Evolutionary conservation across 2,888 invertebrate species (phyloP).

Genomic region (Seira musarum): DNA sequence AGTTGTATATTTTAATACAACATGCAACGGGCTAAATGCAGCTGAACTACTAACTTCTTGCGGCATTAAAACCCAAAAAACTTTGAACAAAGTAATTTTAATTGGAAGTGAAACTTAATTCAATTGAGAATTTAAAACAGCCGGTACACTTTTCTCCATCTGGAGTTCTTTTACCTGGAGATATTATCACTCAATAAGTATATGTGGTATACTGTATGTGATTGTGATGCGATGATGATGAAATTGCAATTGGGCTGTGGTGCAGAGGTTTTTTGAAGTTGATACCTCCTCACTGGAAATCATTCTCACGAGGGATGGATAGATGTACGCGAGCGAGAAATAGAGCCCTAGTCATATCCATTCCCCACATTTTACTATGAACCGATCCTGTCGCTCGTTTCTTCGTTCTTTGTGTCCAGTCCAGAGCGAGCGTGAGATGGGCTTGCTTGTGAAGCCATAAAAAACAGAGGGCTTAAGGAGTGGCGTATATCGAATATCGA

Average conservation of each 20-base stretch:
- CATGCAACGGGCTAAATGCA: slow-evolving; percentile 56
- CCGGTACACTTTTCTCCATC: background rate
- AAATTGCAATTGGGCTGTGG: slow-evolving; percentile 51
- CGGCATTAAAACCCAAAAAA: slow-evolving; percentile 52
- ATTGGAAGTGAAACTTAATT: background rate
- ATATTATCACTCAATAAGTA: background rate
- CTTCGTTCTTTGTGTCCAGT: background rate
- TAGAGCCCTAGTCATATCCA: background rate
- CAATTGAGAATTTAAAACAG: background rate
- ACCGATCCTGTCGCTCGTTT: too few species aligned
- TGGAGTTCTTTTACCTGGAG: background rate
- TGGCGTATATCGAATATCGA: background rate
- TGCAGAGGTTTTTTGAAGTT: slow-evolving; percentile 43
- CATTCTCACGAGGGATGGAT: slow-evolving; percentile 40
- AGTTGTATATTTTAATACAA: slow-evolving; percentile 52
- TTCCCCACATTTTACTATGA: background rate
- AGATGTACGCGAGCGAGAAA: slow-evolving; percentile 42
- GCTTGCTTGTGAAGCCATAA: background rate
- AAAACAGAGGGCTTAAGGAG: background rate
- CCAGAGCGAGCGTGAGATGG: too few species aligned
- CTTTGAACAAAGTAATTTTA: background rate
- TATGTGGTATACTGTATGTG: background rate
- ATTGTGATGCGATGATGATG: too few species aligned
- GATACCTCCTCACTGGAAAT: slow-evolving; percentile 45
- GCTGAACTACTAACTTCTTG: slow-evolving; percentile 42